phyloP scores from a whole-genome alignment of 2,797 vertebrate species.

The Orientallactaga sibirica region DNA sequence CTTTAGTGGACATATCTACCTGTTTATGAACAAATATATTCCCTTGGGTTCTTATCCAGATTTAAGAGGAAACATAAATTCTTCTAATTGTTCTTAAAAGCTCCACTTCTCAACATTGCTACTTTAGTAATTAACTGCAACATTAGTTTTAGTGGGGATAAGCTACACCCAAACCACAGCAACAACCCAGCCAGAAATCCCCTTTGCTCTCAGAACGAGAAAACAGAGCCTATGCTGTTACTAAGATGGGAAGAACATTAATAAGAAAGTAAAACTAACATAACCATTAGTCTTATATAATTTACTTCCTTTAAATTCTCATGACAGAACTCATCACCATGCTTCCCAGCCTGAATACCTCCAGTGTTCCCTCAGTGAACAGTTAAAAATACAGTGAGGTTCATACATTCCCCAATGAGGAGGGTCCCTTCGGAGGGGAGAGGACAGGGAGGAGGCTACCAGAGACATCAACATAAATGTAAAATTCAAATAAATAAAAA shows the following conservation, averaged over 20 bases:
- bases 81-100: neutral
- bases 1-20: neutral
- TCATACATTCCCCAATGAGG: neutral
- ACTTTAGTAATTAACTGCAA: no score
- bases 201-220: neutral
- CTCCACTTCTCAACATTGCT: neutral
- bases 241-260: neutral
- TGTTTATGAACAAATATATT: neutral
- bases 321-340: neutral
- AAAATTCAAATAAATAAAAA: no score
- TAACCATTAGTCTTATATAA: neutral
- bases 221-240: neutral
- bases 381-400: slow-evolving; percentile 21
- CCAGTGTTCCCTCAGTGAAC: neutral
- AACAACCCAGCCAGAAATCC: neutral
- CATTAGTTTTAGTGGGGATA: neutral
- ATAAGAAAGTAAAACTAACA: neutral
- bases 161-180: no score
- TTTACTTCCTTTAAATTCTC: neutral
- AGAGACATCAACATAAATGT: no score
- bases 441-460: no score
- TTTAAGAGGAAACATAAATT: neutral
- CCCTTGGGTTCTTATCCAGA: neutral
- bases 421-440: no score
- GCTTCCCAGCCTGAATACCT: neutral